These are phyloP conservation scores for Euzetes globulus DNA, from an alignment of 2,888 invertebrate species.

Conservation along the genomic window DNA sequence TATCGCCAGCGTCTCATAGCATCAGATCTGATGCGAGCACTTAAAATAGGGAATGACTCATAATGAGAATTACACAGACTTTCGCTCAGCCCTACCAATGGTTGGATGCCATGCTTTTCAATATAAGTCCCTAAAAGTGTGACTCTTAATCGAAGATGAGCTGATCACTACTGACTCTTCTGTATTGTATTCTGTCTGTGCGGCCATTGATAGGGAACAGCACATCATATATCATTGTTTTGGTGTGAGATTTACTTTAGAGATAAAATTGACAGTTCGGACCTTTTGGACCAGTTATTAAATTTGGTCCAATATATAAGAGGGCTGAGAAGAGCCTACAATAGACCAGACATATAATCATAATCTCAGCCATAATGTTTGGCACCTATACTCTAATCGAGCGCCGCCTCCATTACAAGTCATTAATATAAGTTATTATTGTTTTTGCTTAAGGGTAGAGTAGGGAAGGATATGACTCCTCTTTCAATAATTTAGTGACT, in stretches of 20 bases:
- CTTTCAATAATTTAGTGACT: conserved; percentile 25
- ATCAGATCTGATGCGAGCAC: not conserved
- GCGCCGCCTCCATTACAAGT: not conserved
- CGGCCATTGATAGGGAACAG: not conserved
- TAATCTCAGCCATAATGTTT: not conserved
- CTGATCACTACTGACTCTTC: not conserved
- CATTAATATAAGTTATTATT: conserved; percentile 24
- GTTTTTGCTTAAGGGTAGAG: conserved; percentile 10
- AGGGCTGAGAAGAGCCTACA: not conserved
- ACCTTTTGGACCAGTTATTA: not conserved
- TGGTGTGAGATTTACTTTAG: conserved; percentile 7
- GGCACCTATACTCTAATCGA: conserved; percentile 9
- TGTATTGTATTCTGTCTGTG: not conserved
- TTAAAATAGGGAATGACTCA: no score
- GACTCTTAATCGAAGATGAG: not conserved
- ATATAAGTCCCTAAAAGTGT: not conserved
- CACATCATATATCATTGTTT: conserved; percentile 23
- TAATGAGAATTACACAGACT: conserved; percentile 9
- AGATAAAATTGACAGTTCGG: conserved; percentile 12
- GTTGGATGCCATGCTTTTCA: not conserved
- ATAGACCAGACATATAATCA: not conserved
- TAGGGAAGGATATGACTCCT: conserved; percentile 4
- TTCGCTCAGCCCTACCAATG: not conserved
- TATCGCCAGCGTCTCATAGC: not conserved
- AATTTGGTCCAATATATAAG: conserved; percentile 6